Conservation (phyloP, 2,888 invertebrate species). For the Spicauda simplicius region DNA sequence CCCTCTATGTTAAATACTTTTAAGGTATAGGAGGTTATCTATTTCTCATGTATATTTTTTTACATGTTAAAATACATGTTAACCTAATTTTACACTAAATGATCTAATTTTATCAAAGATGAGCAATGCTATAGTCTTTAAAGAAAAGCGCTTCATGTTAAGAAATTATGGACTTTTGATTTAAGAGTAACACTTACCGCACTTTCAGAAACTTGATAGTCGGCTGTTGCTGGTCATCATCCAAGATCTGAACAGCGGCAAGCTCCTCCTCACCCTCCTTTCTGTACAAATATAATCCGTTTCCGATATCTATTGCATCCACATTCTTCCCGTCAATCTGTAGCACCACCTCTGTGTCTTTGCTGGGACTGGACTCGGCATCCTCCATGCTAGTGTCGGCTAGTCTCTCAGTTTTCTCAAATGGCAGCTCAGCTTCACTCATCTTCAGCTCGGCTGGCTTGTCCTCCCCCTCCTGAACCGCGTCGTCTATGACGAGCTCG, state of each 20-base stretch:
- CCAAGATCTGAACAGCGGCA: constrained; percentile 75
- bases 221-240: constrained; percentile 68
- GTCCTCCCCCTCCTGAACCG: constrained; percentile 62
- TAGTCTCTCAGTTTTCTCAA: constrained; percentile 50
- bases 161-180: not conserved
- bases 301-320: constrained; percentile 79
- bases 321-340: constrained; percentile 80
- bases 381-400: constrained; percentile 53
- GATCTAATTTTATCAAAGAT: too few species aligned
- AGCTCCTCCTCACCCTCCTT: constrained; percentile 73
- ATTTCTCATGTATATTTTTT: too few species aligned
- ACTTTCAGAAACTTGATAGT: constrained; percentile 81
- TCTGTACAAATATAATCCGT: constrained; percentile 77
- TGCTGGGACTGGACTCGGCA: constrained; percentile 59
- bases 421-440: constrained; percentile 46
- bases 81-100: too few species aligned
- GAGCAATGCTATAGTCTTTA: too few species aligned
- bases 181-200: constrained; percentile 63
- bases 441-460: constrained; percentile 58
- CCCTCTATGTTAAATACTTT: too few species aligned
- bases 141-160: too few species aligned
- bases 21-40: too few species aligned
- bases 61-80: too few species aligned
- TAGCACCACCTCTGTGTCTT: constrained; percentile 74
- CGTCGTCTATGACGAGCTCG: constrained; percentile 80